Evolutionary conservation across 2,888 invertebrate genomes (phyloP).

Genomic region (Heliconius ethilla): DNA sequence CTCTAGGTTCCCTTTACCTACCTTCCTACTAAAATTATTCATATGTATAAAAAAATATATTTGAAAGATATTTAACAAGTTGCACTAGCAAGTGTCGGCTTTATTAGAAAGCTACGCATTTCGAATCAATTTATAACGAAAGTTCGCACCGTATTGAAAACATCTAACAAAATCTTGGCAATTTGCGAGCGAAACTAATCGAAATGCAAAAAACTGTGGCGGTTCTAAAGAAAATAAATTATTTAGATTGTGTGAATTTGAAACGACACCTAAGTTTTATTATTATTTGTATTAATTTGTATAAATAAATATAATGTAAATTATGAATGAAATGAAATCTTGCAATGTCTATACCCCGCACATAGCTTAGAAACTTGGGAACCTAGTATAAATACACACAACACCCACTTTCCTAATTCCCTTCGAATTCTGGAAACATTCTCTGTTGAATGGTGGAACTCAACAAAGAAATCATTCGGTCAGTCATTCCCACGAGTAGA

Average conservation of each 20-base stretch:
- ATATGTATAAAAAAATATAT: not conserved
- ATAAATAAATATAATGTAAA: too few species aligned
- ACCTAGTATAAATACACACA: not conserved
- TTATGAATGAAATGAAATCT: too few species aligned
- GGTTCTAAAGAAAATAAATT: not conserved
- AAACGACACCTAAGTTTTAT: too few species aligned
- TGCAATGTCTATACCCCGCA: not conserved
- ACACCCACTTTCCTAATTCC: too few species aligned
- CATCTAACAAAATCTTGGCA: not conserved
- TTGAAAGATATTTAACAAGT: not conserved
- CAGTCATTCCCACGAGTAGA: too few species aligned
- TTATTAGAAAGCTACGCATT: not conserved
- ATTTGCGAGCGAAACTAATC: not conserved
- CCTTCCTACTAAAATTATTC: too few species aligned
- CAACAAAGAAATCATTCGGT: too few species aligned
- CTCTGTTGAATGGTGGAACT: too few species aligned
- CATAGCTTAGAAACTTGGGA: not conserved
- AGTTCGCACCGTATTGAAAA: constrained; percentile 1
- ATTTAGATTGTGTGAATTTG: too few species aligned
- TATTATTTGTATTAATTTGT: too few species aligned
- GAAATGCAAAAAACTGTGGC: not conserved
- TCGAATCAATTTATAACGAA: constrained; percentile 21
- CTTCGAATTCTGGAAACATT: too few species aligned
- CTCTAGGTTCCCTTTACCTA: too few species aligned
- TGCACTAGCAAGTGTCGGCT: not conserved